Evolutionary conservation across 2,113 vertebrate genomes (phyloP).

Genomic region (Rhegmatorhina hoffmannsi): DNA sequence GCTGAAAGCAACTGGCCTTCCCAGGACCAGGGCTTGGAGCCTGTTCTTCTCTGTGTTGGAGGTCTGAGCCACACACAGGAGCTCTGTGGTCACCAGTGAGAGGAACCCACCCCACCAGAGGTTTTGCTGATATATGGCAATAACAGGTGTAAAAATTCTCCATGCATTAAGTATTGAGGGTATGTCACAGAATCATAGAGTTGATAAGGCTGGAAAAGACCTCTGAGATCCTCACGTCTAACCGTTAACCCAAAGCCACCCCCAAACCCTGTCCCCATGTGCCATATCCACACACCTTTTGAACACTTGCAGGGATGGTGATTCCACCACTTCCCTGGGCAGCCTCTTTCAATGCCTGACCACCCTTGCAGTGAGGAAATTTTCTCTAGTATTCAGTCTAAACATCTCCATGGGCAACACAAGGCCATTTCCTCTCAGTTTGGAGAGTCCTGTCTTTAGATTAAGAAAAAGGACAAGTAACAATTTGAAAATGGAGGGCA

Average conservation of each 20-base stretch:
- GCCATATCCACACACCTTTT: not conserved
- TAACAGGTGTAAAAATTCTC: not conserved
- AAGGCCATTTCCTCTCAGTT: not conserved
- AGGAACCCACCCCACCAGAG: accelerated
- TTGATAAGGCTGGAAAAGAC: not conserved
- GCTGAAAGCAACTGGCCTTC: not conserved
- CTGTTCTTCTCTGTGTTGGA: not conserved
- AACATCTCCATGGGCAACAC: not conserved
- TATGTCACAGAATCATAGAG: not conserved
- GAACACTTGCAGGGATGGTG: not conserved
- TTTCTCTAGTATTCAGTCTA: not conserved
- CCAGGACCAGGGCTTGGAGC: not conserved
- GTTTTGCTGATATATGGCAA: not conserved
- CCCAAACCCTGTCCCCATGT: not conserved
- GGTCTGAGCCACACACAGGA: accelerated
- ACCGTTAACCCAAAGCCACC: not conserved
- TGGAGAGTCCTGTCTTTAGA: not conserved
- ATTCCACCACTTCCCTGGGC: not conserved
- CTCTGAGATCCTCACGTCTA: not conserved
- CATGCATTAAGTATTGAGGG: not conserved
- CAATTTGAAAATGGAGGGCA: not conserved
- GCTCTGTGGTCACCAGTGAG: not conserved
- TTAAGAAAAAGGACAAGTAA: not conserved
- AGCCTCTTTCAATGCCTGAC: not conserved
- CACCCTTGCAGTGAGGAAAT: not conserved